Base-by-base conservation (phyloP, 2,888 invertebrate genomes). In the Diaprepes abbreviatus region DNA sequence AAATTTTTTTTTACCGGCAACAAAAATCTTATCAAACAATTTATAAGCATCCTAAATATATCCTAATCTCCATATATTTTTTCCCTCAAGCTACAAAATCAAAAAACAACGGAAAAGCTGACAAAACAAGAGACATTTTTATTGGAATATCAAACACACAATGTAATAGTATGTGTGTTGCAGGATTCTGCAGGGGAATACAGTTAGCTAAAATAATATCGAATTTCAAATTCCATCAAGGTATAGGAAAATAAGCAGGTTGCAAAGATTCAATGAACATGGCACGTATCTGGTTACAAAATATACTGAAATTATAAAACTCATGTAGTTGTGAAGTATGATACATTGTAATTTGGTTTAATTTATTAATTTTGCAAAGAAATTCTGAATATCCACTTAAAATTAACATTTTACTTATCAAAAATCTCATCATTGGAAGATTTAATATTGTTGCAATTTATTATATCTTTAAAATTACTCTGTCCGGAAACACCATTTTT, bases 171-270 rank as follows among this genome's bases (percentile, higher is more conserved):
- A 17, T 43, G 43, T 10, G 5, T 24, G 5, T 4, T 5, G 24
- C 24, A 24, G 24, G 5, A 24, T 5, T n/a, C n/a, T n/a, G n/a
- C 9, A 16, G 14, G 9, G 16, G 9, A n/a, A 38, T 43, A 43
- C 21, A 43, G 43, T 43, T 43, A 43, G 3, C 17, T 43, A 43
- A 43, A 43, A 19, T 43, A 19, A 43, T 43, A 45, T 45, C 24
- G 45, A 12, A 45, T 45, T 24, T 45, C 45, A 45, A 24, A 45
- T 45, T 12, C 12, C 9, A 45, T 45, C 24, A 45, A 21, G 21
- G 24, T n/a, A 43, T 21, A 43, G 21, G 21, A 6, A 21, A 45
- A 45, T 45, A 45, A 45, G 45, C 45, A 45, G 7, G 24, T 24
- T 24, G 45, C 45, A 24, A 43, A 45, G 24, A 12, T 45, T 45